A percentile compares a stretch with the other conserved stretches of the same genome.
Evolutionary conservation across 2,113 vertebrate species (phyloP).

Genomic region (Dermatemys mawii): DNA sequence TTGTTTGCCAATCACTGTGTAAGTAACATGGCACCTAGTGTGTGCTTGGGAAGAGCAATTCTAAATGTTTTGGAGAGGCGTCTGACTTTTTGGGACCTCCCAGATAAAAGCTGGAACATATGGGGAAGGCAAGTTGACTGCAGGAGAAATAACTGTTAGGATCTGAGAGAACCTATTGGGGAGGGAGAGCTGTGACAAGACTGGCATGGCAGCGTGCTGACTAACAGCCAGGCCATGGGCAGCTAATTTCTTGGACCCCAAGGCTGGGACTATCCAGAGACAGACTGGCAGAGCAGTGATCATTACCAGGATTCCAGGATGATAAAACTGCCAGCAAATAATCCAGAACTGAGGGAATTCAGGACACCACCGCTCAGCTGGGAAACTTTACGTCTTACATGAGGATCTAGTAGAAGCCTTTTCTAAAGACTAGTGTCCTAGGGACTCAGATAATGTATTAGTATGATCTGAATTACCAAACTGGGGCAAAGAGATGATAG

Average conservation of each 20-base stretch:
- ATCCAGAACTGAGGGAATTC: not conserved
- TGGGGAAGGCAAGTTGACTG: not conserved
- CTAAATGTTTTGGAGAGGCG: not conserved
- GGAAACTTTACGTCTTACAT: not conserved
- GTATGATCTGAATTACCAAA: not conserved
- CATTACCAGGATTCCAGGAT: not conserved
- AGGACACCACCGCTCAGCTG: not conserved
- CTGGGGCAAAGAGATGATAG: not conserved
- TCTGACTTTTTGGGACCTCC: rapidly evolving
- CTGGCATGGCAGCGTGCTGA: not conserved
- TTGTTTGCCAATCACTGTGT: not conserved
- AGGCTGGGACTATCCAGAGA: not conserved
- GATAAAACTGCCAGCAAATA: not conserved
- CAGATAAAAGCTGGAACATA: not conserved
- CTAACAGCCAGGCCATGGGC: not conserved
- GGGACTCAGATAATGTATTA: not conserved
- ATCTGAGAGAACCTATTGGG: not conserved
- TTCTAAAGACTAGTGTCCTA: rapidly evolving
- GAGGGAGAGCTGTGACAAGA: not conserved
- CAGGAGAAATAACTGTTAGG: not conserved
- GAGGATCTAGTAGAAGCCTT: not conserved
- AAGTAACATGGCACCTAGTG: not conserved
- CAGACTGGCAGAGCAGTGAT: not conserved
- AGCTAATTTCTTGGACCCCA: not conserved
- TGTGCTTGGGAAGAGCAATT: not conserved